phyloP scores from a whole-genome alignment of 2,797 vertebrate genomes.

The Ctenosaura bakeri region DNA sequence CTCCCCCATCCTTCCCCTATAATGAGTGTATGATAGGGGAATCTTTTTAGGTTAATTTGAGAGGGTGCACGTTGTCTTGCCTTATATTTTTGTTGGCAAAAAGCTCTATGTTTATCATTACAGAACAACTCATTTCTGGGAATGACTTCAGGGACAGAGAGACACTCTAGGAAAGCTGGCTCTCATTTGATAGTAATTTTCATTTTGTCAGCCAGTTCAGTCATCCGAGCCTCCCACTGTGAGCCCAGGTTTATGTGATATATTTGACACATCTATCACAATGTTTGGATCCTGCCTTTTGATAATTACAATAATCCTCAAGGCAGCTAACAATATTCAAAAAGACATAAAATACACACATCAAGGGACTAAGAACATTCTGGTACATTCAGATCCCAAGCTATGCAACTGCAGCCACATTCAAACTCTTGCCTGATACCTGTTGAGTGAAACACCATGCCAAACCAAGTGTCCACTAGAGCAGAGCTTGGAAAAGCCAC shows the following conservation, averaged over 20 bases:
- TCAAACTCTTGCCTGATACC: background rate
- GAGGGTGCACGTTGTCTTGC: background rate
- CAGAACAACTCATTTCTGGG: background rate
- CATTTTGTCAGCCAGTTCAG: background rate
- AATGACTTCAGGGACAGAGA: background rate
- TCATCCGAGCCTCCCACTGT: background rate
- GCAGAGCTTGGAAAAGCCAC: background rate
- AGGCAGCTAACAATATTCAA: background rate
- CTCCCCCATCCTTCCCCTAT: background rate
- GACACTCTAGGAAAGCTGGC: background rate
- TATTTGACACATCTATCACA: constrained; percentile 15
- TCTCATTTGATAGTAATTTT: background rate
- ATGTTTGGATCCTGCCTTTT: background rate
- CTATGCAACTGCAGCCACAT: background rate
- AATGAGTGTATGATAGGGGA: constrained; percentile 15
- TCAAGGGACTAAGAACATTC: background rate
- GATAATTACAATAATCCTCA: constrained; percentile 10
- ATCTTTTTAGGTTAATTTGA: constrained; percentile 4
- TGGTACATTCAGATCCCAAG: background rate
- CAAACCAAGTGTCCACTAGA: background rate
- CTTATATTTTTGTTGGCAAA: constrained; percentile 5
- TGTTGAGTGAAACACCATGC: background rate
- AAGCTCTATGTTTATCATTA: background rate
- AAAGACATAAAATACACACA: background rate
- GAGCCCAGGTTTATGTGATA: constrained; percentile 5